Percentiles rank a stretch among this genome's conserved stretches.
phyloP scores from a whole-genome alignment of 1,140 invertebrate genomes.

The Luehdorfia chinensis region DNA sequence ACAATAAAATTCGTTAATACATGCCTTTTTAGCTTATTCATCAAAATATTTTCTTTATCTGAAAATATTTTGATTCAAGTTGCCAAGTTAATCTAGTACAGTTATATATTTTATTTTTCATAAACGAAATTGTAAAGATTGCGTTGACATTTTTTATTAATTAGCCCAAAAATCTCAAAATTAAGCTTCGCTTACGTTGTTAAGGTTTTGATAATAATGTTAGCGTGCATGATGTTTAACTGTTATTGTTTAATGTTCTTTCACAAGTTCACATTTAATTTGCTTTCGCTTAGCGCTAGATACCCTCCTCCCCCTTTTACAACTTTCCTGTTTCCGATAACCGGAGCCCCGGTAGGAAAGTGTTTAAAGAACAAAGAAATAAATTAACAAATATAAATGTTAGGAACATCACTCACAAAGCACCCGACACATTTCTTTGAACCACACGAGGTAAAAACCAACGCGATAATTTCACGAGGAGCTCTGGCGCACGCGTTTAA shows the following conservation, averaged over 20 bases:
- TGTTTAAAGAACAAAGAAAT: constrained; percentile 46
- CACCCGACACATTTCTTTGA: constrained; percentile 62
- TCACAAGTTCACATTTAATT: constrained; percentile 28
- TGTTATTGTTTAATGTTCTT: not conserved
- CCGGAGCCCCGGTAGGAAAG: constrained; percentile 65
- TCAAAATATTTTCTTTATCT: too few relatives aligned
- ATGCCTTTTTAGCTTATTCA: too few relatives aligned
- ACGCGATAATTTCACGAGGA: constrained; percentile 40
- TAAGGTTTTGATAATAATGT: too few relatives aligned
- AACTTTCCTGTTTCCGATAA: constrained; percentile 76
- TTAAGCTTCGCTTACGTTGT: too few relatives aligned
- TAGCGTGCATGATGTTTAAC: too few relatives aligned
- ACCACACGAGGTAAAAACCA: constrained; percentile 36
- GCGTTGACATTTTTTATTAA: too few relatives aligned
- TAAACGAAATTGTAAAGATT: too few relatives aligned
- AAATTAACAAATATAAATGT: constrained; percentile 72
- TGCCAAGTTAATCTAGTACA: too few relatives aligned
- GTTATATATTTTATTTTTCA: too few relatives aligned
- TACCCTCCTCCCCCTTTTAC: constrained; percentile 40
- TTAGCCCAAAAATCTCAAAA: too few relatives aligned
- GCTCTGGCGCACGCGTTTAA: constrained; percentile 59
- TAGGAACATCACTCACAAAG: constrained; percentile 69
- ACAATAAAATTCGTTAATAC: too few relatives aligned
- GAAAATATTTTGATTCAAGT: too few relatives aligned
- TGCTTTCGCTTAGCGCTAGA: constrained; percentile 53